phyloP scores from a whole-genome alignment of 2,113 vertebrate species.

The Capra hircus region DNA sequence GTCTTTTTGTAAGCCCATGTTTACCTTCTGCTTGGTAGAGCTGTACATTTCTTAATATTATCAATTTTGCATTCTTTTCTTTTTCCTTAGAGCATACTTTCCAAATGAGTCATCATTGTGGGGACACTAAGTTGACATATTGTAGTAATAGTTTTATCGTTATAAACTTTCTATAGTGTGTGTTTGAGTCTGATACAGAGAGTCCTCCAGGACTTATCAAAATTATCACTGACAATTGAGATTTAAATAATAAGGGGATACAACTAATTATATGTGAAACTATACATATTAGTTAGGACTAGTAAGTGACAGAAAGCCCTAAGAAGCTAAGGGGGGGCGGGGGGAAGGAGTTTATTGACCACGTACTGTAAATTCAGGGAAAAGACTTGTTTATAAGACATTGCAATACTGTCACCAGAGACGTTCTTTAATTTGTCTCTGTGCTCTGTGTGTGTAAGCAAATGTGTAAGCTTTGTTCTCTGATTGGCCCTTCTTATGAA shows the following conservation, averaged over 20 bases:
- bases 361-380: neutral
- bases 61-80: neutral
- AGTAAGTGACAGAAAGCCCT: neutral
- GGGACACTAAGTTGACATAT: neutral
- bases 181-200: neutral
- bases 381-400: neutral
- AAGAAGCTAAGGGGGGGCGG: neutral
- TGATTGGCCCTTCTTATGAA: neutral
- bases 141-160: neutral
- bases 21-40: neutral
- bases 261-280: neutral
- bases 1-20: neutral
- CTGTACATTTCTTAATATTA: neutral
- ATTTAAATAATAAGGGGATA: neutral
- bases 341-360: neutral
- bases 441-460: neutral
- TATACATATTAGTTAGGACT: neutral
- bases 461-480: neutral
- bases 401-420: neutral
- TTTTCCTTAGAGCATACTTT: neutral
- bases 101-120: neutral
- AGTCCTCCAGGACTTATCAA: neutral
- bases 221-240: neutral
- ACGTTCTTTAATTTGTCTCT: neutral
- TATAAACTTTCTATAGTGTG: neutral